Conservation (phyloP, 2,797 vertebrate genomes). For the Pangasius krempfi region DNA sequence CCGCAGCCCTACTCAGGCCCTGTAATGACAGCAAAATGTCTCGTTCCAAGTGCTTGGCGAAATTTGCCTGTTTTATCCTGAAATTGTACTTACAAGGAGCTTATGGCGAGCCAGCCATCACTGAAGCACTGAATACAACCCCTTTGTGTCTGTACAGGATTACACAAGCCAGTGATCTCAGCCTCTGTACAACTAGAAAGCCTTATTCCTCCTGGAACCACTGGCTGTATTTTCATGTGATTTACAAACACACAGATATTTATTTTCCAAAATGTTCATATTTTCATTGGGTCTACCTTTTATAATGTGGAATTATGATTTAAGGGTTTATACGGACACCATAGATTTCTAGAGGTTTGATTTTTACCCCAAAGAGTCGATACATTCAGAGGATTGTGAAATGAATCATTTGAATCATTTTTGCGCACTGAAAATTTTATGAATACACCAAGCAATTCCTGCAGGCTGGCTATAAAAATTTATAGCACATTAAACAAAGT, state of each 20-base stretch:
- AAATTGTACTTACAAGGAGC: slow-evolving; percentile 60
- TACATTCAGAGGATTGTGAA: background rate
- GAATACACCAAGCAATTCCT: slow-evolving; percentile 15
- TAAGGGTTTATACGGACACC: background rate
- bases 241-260: slow-evolving; percentile 15
- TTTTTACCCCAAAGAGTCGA: background rate
- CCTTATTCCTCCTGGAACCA: slow-evolving; percentile 33
- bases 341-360: background rate
- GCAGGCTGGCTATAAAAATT: slow-evolving; percentile 20
- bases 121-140: slow-evolving; percentile 52
- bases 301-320: background rate
- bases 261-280: background rate
- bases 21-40: slow-evolving; percentile 61
- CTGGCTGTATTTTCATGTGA: slow-evolving; percentile 25
- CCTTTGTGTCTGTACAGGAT: slow-evolving; percentile 58
- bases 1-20: slow-evolving; percentile 57
- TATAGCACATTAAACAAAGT: slow-evolving; percentile 26
- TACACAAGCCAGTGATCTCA: slow-evolving; percentile 46
- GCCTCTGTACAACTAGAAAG: slow-evolving; percentile 41
- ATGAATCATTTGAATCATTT: background rate
- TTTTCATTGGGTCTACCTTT: background rate
- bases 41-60: slow-evolving; percentile 58
- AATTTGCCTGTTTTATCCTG: slow-evolving; percentile 57
- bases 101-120: slow-evolving; percentile 56
- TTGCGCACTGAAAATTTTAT: slow-evolving; percentile 5